Conservation (phyloP, 2,888 invertebrate species). For the Odontothrips loti region DNA sequence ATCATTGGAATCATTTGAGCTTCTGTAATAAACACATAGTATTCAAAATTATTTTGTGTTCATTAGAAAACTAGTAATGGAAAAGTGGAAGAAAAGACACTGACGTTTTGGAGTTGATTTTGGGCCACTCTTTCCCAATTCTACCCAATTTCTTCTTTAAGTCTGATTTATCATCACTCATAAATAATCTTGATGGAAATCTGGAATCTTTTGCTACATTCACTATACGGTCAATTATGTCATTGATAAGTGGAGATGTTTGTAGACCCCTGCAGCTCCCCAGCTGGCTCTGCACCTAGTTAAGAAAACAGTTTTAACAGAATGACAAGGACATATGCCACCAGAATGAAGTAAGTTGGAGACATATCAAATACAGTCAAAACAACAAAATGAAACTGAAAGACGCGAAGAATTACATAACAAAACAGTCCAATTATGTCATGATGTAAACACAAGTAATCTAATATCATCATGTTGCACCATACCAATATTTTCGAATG, state of each 20-base stretch:
- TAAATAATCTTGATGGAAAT: neutral
- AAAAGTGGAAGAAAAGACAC: neutral
- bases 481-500: neutral
- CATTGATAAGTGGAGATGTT: neutral
- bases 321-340: neutral
- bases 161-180: neutral
- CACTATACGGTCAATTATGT: neutral
- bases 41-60: no score
- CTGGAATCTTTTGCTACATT: neutral
- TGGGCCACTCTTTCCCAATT: neutral
- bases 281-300: neutral
- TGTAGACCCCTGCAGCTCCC: neutral
- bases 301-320: neutral
- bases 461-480: no score
- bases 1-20: no score
- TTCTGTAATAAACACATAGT: no score
- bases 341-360: neutral
- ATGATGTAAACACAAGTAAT: no score
- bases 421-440: no score
- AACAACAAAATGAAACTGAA: no score
- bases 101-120: neutral
- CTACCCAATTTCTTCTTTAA: neutral
- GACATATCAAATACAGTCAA: neutral
- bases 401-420: no score
- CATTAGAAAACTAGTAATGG: no score